Base-by-base conservation (phyloP, 1,140 invertebrate species). In the Zeugodacus cucurbitae region DNA sequence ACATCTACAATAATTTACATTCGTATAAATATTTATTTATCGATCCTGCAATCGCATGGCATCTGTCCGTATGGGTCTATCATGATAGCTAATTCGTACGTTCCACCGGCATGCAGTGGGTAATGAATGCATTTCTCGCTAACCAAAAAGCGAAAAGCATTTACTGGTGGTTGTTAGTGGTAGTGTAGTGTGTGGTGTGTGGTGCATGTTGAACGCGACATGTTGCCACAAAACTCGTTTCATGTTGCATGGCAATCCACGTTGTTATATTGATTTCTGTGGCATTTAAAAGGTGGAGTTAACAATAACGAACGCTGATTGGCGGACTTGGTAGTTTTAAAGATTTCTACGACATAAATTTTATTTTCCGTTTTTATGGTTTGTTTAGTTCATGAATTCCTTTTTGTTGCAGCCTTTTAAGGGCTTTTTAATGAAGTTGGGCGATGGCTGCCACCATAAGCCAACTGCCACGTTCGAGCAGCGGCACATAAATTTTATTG, bases 221-320 rank as follows among this genome's bases (percentile, higher is more conserved):
- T 82, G 41, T 82, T 82, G 74, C 74, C 74, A 82, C 74, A 82
- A 70, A 82, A 82, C 74, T 44, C 20, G 74, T 82, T 82, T 82
- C n/a, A 26, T 82, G 74, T 82, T 82, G 74, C 74, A 82, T 82
- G 41, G 74, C 74, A 44, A 29, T 82, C 26, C 26, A 48, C 74
- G 17, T 82, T 82, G 74, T 34, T 44, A 20, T 10, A 10, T 34
- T 44, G 74, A 20, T 34, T 74, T 74, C 34, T 8, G 34, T 34
- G 41, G 41, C 41, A 54, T 26, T 82, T 17, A 29, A 82, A 82
- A 82, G 74, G 74, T 82, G 74, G 74, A 82, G 74, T 82, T 82
- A 82, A 34, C 74, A 82, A 48, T 26, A 48, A 48, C 74, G 74
- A 82, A 11, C 41, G 74, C 74, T 82, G 41, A 82, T 82, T 82